These are phyloP conservation scores for Mus musculus DNA, from an alignment of 2,113 vertebrate genomes.

Conservation along the genomic window DNA sequence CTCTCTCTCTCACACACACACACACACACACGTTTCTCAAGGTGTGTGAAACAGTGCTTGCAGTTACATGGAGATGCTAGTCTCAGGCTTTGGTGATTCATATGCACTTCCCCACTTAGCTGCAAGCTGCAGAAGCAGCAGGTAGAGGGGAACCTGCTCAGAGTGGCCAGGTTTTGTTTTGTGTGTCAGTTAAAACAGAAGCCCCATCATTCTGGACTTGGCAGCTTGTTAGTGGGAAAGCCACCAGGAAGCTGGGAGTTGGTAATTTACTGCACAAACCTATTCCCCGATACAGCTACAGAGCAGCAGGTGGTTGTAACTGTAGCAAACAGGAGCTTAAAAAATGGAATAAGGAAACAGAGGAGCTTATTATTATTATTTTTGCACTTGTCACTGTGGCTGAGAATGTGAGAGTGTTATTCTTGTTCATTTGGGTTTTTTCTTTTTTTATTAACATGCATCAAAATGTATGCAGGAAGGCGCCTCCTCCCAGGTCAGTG, in stretches of 20 bases:
- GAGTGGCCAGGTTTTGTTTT: constrained; percentile 69
- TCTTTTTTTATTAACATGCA: constrained; percentile 12
- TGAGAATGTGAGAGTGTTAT: neutral
- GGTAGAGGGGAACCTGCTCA: constrained; percentile 62
- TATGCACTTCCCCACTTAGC: neutral
- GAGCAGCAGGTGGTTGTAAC: constrained; percentile 63
- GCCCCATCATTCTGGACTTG: constrained; percentile 71
- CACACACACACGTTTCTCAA: neutral
- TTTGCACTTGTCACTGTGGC: neutral
- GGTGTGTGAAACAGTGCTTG: neutral
- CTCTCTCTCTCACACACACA: too few relatives aligned
- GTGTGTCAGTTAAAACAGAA: constrained; percentile 74
- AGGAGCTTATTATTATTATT: neutral
- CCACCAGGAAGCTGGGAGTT: constrained; percentile 77
- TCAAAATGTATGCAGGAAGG: neutral
- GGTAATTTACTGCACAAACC: constrained; percentile 75
- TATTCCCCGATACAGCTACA: constrained; percentile 71
- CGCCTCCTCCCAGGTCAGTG: neutral
- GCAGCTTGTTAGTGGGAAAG: constrained; percentile 80
- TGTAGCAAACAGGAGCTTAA: constrained; percentile 66
- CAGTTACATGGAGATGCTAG: neutral
- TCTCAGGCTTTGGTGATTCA: constrained; percentile 27
- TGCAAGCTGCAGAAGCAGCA: constrained; percentile 47
- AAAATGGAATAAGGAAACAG: constrained; percentile 48
- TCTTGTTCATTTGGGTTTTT: neutral